These are phyloP conservation scores for Drosophila testacea DNA, from an alignment of 2,888 invertebrate species.

Conservation along the genomic window DNA sequence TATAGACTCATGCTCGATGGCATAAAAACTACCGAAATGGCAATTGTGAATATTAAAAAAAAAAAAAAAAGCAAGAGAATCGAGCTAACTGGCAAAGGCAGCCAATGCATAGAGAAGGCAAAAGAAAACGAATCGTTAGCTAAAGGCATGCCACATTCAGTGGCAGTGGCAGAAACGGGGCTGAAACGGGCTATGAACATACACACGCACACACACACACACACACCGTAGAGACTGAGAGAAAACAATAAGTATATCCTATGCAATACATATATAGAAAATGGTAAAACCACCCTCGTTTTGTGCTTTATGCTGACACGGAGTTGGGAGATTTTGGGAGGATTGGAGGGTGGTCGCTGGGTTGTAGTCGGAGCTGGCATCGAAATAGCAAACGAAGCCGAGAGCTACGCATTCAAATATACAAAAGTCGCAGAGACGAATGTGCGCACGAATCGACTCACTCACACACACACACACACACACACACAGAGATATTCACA, in stretches of 20 bases:
- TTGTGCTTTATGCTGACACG: conserved; percentile 34
- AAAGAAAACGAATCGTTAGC: conserved; percentile 64
- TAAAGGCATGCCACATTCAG: conserved; percentile 57
- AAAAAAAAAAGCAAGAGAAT: conserved; percentile 41
- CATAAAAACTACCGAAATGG: conserved; percentile 76
- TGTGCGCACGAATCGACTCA: conserved; percentile 52
- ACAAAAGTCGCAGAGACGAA: conserved; percentile 63
- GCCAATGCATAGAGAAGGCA: conserved; percentile 67
- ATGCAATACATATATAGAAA: conserved; percentile 44
- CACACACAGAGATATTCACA: conserved; percentile 9
- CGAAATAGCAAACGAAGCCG: conserved; percentile 39
- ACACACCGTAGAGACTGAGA: conserved; percentile 25
- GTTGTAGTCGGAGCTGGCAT: conserved; percentile 11
- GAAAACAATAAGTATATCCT: conserved; percentile 52
- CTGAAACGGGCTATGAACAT: conserved; percentile 31
- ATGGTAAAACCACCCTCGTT: conserved; percentile 76
- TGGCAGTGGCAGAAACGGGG: conserved; percentile 25
- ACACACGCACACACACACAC: conserved; percentile 35
- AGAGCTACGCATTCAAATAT: conserved; percentile 64
- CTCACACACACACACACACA: conserved; percentile 20
- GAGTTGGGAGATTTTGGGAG: conserved; percentile 3
- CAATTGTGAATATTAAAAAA: conserved; percentile 79
- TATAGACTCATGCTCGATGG: conserved; percentile 38
- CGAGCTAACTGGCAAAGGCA: conserved; percentile 37
- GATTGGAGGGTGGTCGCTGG: background rate